Conservation (phyloP, 1,140 invertebrate species). For the Vollenhovia emeryi region DNA sequence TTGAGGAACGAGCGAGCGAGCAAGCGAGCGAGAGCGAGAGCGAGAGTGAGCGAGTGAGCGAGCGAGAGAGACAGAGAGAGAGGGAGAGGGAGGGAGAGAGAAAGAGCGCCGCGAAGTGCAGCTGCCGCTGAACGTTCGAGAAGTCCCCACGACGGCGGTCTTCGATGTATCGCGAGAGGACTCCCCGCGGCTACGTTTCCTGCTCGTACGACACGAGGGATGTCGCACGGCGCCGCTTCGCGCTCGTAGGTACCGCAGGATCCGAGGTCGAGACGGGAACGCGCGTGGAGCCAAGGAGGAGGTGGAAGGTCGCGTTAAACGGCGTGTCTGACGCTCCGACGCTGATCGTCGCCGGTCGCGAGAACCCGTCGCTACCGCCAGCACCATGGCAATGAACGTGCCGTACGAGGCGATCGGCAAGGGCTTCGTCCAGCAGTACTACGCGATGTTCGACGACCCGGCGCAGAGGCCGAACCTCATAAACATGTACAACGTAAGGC, state of each 20-base stretch:
- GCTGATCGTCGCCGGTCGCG: background rate
- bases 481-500: constrained; percentile 97
- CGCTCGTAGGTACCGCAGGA: background rate
- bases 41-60: too few relatives aligned
- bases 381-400: constrained; percentile 92
- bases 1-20: too few relatives aligned
- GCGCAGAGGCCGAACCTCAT: constrained; percentile 91
- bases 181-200: background rate
- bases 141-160: background rate
- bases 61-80: too few relatives aligned
- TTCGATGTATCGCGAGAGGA: constrained; percentile 23
- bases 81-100: too few relatives aligned
- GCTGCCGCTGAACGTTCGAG: background rate
- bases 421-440: constrained; percentile 97
- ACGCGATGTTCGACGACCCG: constrained; percentile 95
- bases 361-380: too few relatives aligned
- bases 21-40: too few relatives aligned
- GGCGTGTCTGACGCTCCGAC: background rate
- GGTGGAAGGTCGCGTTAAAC: background rate
- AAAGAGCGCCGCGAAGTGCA: background rate
- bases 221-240: constrained; percentile 2
- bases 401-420: constrained; percentile 96
- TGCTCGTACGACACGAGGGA: constrained; percentile 14
- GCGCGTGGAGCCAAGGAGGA: background rate
- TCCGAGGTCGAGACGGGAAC: background rate